These are phyloP conservation scores for Yponomeuta cagnagella DNA, from an alignment of 2,888 invertebrate genomes.

Conservation along the genomic window DNA sequence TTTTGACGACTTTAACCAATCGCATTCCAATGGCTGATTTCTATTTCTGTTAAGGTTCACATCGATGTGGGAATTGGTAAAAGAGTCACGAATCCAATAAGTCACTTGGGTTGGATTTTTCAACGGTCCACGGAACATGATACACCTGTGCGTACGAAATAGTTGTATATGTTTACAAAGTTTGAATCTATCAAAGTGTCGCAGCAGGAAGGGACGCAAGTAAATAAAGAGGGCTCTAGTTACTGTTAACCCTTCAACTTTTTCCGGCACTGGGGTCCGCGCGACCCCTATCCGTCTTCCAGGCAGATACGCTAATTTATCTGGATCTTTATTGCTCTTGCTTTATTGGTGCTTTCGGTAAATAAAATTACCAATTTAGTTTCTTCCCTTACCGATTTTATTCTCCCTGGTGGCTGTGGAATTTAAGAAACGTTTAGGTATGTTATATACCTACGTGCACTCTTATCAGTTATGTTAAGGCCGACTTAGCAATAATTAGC, in stretches of 20 bases:
- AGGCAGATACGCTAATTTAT: conserved; percentile 64
- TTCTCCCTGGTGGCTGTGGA: no score
- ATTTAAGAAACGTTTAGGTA: no score
- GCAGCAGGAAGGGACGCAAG: conserved; percentile 43
- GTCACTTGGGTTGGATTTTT: neutral
- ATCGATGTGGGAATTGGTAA: conserved; percentile 17
- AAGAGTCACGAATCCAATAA: conserved; percentile 10
- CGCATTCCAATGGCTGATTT: no score
- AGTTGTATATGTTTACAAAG: conserved; percentile 19
- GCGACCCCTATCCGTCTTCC: conserved; percentile 62
- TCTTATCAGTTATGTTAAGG: no score
- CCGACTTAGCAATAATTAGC: no score
- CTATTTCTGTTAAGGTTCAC: no score
- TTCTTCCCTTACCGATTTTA: neutral
- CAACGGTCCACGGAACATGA: neutral
- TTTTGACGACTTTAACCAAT: no score
- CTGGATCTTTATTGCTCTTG: conserved; percentile 53
- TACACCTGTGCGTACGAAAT: conserved; percentile 18
- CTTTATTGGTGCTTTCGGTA: conserved; percentile 42
- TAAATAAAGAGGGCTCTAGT: conserved; percentile 53
- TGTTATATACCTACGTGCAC: no score
- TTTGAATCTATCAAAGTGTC: conserved; percentile 41
- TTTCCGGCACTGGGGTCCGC: conserved; percentile 43
- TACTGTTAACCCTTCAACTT: conserved; percentile 54
- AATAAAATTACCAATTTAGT: conserved; percentile 4